These are phyloP conservation scores for Micronycteris hirsuta DNA, from an alignment of 2,113 vertebrate species.

Conservation along the genomic window DNA sequence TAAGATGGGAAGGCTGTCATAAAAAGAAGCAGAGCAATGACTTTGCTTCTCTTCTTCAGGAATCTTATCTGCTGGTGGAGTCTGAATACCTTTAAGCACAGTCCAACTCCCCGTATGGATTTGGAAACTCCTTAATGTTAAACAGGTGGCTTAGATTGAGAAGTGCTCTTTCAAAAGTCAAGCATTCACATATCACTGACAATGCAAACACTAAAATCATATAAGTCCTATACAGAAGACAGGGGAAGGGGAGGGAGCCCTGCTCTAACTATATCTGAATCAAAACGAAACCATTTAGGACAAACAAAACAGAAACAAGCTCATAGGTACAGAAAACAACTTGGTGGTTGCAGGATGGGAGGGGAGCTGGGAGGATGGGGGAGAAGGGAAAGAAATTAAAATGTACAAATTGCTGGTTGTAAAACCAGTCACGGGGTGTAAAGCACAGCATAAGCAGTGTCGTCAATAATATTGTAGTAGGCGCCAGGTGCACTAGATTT, in stretches of 20 bases:
- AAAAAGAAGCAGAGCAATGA: neutral
- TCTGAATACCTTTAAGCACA: neutral
- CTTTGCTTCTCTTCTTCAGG: neutral
- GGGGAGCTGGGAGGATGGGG: no score
- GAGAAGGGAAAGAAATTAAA: neutral
- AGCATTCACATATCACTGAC: neutral
- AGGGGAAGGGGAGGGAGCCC: neutral
- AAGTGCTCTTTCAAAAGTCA: slow-evolving; percentile 21
- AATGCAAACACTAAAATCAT: neutral
- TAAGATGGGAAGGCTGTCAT: neutral
- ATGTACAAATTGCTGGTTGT: neutral
- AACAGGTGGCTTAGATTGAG: neutral
- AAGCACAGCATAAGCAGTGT: neutral
- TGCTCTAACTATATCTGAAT: neutral
- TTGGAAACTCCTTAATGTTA: neutral
- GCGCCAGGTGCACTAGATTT: neutral
- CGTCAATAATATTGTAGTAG: neutral
- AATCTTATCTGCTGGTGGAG: neutral
- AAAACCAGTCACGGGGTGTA: neutral
- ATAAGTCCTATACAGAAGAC: neutral
- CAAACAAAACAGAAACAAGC: neutral
- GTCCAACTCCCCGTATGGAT: neutral
- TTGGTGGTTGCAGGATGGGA: neutral
- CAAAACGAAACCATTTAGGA: neutral
- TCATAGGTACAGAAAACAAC: neutral